Base-by-base conservation (phyloP, 2,888 invertebrate genomes). In the Parnassius apollo region DNA sequence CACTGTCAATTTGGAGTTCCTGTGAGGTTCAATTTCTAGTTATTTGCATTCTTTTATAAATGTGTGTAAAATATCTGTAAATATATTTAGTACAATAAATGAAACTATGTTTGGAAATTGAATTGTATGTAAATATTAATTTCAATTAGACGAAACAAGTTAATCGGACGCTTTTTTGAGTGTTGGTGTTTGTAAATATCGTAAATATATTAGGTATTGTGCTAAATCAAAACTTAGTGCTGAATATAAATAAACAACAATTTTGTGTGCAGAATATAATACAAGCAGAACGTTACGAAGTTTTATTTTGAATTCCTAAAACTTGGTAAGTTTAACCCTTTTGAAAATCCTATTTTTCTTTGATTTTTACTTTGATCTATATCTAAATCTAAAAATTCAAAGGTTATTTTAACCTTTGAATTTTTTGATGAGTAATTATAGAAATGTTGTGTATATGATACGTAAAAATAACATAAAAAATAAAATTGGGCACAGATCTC, bases 141-240 rank as follows among this genome's bases (percentile, higher is more conserved):
- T 51, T 54, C 45, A 42, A n/a, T 22, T 18, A 54, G 12, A 11
- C 10, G 51, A 52, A 57, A 57, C 49, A 42, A 50, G 42, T 49
- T 11, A 42, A 9, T 8, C 11, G 18, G 46, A 48, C 18, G 12
- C 18, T 49, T 9, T 44, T 62, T 35, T 55, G 11, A 46, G 49
- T 63, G n/a, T 59, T 42, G 4, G 57, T 46, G 59, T 59, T 44
- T 18, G 54, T 59, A 50, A 22, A 55, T 51, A 55, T 35, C 35
- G 7, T 51, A 44, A 22, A 50, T 22, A 44, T 49, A 55, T 55
- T 13, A 18, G 18, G 18, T 18, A 42, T 25, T 13, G 44, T 49
- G n/a, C 9, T 13, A 12, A 49, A 8, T 49, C 9, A 49, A 49
- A 49, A 49, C 8, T n/a, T 13, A 58, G 18, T 55, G 49, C 44